Evolutionary conservation across 2,888 invertebrate species (phyloP), one percentile per base, ranked within the genome.

Genomic region (Coenonympha arcania): DNA sequence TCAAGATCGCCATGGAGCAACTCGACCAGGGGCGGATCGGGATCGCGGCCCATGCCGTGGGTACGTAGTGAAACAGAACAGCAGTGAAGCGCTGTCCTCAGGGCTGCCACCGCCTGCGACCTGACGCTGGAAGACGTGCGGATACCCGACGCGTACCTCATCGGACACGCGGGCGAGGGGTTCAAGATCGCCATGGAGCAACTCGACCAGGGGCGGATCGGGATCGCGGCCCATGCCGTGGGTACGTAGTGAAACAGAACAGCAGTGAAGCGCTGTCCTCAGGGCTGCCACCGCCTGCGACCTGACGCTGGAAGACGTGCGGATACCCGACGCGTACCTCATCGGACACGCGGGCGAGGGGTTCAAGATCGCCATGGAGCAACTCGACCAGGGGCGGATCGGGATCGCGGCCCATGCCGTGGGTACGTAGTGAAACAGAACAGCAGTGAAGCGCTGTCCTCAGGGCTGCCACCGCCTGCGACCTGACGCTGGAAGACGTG

Each of bases 391-490:
- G 66, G 93, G 89, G 0, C 74, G 93, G 60, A 90, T 93, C 34
- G 93, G 93, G 0, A 92, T 93, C 57, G 91, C 93, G 1, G 88
- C 91, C 0, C 93, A 93, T 69, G 93, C 92, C 24, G 76, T 93
- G 4, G 93, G 93, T 86, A 18, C 68, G 79, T 19, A n/a, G n/a
- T n/a, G n/a, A 62, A 59, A 66, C 69, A 67, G 73, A 67, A 62
- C 61, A 78, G 65, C 66, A 58, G 26, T 73, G 49, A 79, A 79
- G 80, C 64, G 49, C 66, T 45, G 70, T 57, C 46, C 51, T 59
- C 72, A 87, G 90, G 69, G 93, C 91, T 24, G 89, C 90, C 30
- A 90, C 92, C 0, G 91, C 93, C 4, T 92, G 92, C 69, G 89
- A 89, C 67, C 77, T 93, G 19, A 89, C 88, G 47, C 76, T 93